These are phyloP conservation scores for Cistogaster globosa DNA, from an alignment of 2,888 invertebrate genomes.

Conservation along the genomic window DNA sequence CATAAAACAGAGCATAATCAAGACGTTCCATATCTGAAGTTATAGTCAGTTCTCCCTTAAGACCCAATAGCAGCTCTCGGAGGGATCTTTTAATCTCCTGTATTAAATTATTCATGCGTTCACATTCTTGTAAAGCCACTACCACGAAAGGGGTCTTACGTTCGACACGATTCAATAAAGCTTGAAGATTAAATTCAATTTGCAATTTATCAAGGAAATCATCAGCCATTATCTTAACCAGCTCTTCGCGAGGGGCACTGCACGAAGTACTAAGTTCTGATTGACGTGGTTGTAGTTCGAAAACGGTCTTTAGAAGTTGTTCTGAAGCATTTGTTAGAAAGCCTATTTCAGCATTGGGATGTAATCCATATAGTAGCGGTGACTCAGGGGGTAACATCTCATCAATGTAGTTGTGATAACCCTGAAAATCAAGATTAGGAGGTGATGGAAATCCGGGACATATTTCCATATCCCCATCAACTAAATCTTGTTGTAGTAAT, in stretches of 20 bases:
- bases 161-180: constrained; percentile 93
- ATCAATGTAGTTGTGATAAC: constrained; percentile 94
- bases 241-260: constrained; percentile 91
- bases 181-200: constrained; percentile 93
- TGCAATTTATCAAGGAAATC: constrained; percentile 95
- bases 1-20: constrained; percentile 93
- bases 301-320: constrained; percentile 90
- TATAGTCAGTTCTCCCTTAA: constrained; percentile 97
- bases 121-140: constrained; percentile 96
- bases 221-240: constrained; percentile 89
- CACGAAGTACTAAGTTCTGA: constrained; percentile 82
- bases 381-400: constrained; percentile 94
- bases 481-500: constrained; percentile 93
- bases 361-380: constrained; percentile 95
- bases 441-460: constrained; percentile 94
- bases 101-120: constrained; percentile 95
- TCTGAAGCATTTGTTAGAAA: constrained; percentile 94
- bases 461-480: constrained; percentile 92
- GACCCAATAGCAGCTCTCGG: constrained; percentile 92
- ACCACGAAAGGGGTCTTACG: constrained; percentile 96
- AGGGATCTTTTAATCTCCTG: constrained; percentile 92
- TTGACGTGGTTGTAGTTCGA: constrained; percentile 96
- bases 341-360: constrained; percentile 97
- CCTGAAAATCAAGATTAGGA: constrained; percentile 93
- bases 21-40: constrained; percentile 97